Percentiles rank a stretch among this genome's conserved stretches.
Conservation (phyloP, 2,888 invertebrate genomes). For the Euzetes globulus region DNA sequence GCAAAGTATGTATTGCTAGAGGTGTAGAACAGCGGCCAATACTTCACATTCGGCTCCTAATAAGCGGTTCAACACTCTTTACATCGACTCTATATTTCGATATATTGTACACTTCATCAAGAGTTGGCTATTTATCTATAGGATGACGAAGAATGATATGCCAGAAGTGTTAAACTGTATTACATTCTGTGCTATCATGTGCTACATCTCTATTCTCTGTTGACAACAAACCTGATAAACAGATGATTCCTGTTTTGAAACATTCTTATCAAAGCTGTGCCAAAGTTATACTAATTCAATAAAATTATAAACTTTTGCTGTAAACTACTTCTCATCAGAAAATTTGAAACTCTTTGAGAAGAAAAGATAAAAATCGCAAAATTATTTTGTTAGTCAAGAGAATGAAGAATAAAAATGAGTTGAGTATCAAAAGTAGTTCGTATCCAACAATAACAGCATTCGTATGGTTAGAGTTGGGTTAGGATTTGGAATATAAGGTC, state of each 20-base stretch:
- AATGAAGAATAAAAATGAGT: too few species aligned
- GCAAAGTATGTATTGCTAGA: slow-evolving; percentile 27
- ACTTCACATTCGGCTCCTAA: background rate
- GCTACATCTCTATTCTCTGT: slow-evolving; percentile 10
- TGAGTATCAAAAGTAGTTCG: background rate
- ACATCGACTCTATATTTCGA: background rate
- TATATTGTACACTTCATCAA: slow-evolving; percentile 7
- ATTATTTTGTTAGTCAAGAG: too few species aligned
- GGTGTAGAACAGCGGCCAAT: background rate
- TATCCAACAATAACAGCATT: background rate
- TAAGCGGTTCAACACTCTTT: slow-evolving; percentile 9
- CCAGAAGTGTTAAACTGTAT: background rate
- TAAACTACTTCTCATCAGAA: too few species aligned
- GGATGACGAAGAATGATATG: background rate
- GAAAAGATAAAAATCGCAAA: too few species aligned
- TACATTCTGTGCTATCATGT: slow-evolving; percentile 23
- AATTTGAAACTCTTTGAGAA: too few species aligned
- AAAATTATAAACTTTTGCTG: background rate
- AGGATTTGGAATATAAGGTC: background rate
- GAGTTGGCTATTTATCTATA: background rate
- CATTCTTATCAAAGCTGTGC: background rate
- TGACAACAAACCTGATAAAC: background rate
- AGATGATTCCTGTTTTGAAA: background rate
- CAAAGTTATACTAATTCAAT: background rate
- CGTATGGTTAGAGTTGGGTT: slow-evolving; percentile 6